Percentiles rank a stretch among this genome's conserved stretches.
Conservation (phyloP, 2,888 invertebrate genomes). For the Cephus rjabovi region DNA sequence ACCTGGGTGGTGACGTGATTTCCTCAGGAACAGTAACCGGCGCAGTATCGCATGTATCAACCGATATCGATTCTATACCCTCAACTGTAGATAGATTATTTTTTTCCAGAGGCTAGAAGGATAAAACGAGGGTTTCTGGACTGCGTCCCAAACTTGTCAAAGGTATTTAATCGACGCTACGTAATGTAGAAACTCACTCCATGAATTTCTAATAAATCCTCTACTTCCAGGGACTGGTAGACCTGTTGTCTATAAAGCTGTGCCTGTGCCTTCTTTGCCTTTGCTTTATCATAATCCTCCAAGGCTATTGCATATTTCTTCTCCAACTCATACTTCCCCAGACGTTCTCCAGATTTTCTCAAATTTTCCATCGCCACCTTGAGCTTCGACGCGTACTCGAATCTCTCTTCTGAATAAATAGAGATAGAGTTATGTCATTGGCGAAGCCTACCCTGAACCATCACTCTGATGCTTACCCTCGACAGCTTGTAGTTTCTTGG, state of each 20-base stretch:
- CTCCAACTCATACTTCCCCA: constrained; percentile 91
- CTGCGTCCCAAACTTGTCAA: not conserved
- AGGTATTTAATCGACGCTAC: not conserved
- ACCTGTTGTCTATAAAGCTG: constrained; percentile 84
- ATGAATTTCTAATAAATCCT: constrained; percentile 82
- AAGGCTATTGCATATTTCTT: constrained; percentile 92
- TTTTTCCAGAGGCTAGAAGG: constrained; percentile 55
- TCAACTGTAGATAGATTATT: constrained; percentile 54
- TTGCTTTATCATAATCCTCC: constrained; percentile 93
- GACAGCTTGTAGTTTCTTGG: constrained; percentile 89
- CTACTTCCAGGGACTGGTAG: constrained; percentile 79
- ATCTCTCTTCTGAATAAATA: constrained; percentile 80
- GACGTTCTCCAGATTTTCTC: constrained; percentile 86
- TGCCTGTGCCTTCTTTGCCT: constrained; percentile 89
- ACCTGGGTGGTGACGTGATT: constrained; percentile 52
- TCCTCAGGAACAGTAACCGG: constrained; percentile 46
- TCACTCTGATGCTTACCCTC: constrained; percentile 70
- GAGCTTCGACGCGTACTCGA: constrained; percentile 92
- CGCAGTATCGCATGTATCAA: constrained; percentile 42
- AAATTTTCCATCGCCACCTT: constrained; percentile 88
- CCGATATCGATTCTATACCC: constrained; percentile 46
- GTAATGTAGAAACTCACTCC: constrained; percentile 70
- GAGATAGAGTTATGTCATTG: not conserved
- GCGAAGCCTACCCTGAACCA: not conserved
- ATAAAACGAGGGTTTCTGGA: not conserved